A percentile compares a stretch with the other conserved stretches of the same genome.
phyloP scores from a whole-genome alignment of 2,113 vertebrate genomes.

The Tiliqua scincoides region DNA sequence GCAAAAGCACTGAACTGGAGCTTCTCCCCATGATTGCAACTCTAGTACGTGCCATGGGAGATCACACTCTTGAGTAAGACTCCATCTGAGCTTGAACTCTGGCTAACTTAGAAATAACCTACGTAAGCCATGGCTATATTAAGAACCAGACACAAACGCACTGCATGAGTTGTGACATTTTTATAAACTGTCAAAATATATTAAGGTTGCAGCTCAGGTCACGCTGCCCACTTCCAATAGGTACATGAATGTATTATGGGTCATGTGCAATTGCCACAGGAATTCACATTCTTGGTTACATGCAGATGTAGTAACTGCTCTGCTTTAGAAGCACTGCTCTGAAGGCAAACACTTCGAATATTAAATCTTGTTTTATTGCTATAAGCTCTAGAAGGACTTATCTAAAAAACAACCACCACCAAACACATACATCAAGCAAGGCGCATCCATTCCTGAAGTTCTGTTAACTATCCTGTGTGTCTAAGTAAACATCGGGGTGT shows the following conservation, averaged over 20 bases:
- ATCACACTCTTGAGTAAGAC: neutral
- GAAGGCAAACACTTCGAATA: neutral
- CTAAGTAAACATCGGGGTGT: no score
- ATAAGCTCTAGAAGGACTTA: neutral
- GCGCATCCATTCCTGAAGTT: no score
- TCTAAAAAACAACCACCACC: neutral
- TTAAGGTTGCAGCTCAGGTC: neutral
- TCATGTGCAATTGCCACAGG: neutral
- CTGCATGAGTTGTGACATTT: neutral
- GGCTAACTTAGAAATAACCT: neutral
- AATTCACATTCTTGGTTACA: neutral
- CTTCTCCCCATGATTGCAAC: no score
- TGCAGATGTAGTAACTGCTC: neutral
- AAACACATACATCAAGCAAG: no score
- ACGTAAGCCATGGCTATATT: neutral
- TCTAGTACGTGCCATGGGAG: no score
- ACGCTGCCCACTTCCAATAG: no score
- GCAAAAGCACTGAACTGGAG: no score
- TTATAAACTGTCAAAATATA: neutral
- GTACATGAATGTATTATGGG: no score
- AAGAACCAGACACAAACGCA: neutral
- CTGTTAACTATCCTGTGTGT: no score
- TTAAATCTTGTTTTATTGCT: neutral
- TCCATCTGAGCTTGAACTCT: neutral
- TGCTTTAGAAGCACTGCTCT: neutral